Evolutionary conservation across 2,113 vertebrate genomes (phyloP), one percentile per base, ranked within the genome.

Genomic region (Grus americana): DNA sequence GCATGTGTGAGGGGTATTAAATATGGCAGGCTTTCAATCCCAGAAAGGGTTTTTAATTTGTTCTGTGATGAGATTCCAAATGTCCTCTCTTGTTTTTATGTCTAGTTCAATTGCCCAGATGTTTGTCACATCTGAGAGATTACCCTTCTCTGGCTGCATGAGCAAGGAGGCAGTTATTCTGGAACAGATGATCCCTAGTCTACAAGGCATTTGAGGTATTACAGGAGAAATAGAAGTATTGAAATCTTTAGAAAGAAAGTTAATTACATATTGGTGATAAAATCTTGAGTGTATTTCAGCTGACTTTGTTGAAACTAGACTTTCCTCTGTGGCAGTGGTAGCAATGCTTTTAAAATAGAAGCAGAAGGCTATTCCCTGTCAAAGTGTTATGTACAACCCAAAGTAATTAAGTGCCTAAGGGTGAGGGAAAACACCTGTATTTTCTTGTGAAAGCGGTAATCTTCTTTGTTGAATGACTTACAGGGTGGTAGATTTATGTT

Each of bases 11-110:
- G 6, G 8, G 8, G 4, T 66, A 80, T 84, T 65, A 95, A 86
- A 86, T 78, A 84, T 22, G 59, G 42, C 50, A 91, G 19, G 29
- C 67, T 92, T 70, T 91, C 62, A 80, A 17, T 65, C 29, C 24
- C 50, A 66, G 55, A 29, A 6, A 44, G 26, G 38, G n/a, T 46
- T 84, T 93, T 70, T 88, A 78, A 89, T 93, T 90, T 5, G 2
- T 80, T 90, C 55, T 92, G 32, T 93, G 79, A 71, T 89, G 55
- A 91, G 65, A 89, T 88, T 91, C 92, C 76, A 86, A 94, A 88
- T 73, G 42, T 73, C 50, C n/a, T 94, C 46, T 74, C 50, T 76
- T 68, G 42, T 32, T 95, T 94, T 80, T 62, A 80, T 83, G 75
- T 66, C 82, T 84, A 52, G 46, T 78, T 95, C 68, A 88, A 54